phyloP scores from a whole-genome alignment of 1,140 invertebrate genomes.

The Pogonognathellus flavescens region DNA sequence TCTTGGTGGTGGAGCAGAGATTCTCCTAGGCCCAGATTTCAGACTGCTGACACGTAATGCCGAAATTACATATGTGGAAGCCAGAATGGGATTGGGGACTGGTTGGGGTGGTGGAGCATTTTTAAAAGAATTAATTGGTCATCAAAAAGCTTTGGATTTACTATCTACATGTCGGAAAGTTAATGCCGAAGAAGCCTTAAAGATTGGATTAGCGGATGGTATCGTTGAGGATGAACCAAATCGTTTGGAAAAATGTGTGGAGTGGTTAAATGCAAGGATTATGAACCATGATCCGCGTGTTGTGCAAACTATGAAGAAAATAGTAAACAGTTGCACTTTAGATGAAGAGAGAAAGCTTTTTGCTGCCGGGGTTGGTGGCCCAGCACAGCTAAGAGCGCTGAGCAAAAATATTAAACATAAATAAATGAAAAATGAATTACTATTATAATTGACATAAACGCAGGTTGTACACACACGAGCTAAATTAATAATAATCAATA shows the following conservation, averaged over 20 bases:
- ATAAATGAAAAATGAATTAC: too few relatives aligned
- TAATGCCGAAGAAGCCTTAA: conserved; percentile 69
- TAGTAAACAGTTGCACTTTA: conserved; percentile 69
- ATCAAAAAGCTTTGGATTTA: conserved; percentile 71
- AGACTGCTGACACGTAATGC: conserved; percentile 70
- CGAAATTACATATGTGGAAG: conserved; percentile 74
- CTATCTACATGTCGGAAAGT: conserved; percentile 71
- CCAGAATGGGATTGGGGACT: conserved; percentile 74
- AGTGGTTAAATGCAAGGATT: conserved; percentile 70
- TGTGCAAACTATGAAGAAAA: conserved; percentile 71
- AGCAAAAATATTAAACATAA: conserved; percentile 69
- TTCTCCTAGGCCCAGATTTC: conserved; percentile 75
- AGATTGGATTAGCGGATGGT: conserved; percentile 70
- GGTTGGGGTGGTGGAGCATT: conserved; percentile 75
- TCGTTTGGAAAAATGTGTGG: conserved; percentile 62
- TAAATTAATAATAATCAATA: too few relatives aligned
- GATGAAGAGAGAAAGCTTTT: conserved; percentile 71
- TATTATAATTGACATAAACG: too few relatives aligned
- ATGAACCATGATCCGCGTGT: conserved; percentile 66
- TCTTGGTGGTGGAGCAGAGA: conserved; percentile 76
- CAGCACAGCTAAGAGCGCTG: conserved; percentile 70
- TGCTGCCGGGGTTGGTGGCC: conserved; percentile 72
- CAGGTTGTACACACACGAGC: too few relatives aligned
- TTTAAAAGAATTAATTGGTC: conserved; percentile 71
- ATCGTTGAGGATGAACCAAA: conserved; percentile 66